phyloP scores from a whole-genome alignment of 2,113 vertebrate genomes.

The Azemiops feae region DNA sequence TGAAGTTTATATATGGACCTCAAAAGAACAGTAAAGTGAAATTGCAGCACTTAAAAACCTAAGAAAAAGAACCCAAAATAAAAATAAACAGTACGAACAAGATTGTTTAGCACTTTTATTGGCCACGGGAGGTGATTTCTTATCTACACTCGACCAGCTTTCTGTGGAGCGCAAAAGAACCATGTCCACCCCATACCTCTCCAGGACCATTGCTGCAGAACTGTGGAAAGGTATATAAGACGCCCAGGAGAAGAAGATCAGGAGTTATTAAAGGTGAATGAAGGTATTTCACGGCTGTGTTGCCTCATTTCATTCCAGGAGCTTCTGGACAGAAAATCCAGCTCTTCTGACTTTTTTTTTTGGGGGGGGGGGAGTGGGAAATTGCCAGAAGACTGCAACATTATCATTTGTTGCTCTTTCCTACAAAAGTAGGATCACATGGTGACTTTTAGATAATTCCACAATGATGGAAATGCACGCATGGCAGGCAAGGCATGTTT shows the following conservation, averaged over 20 bases:
- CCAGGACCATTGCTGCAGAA: not conserved
- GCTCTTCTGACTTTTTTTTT: not conserved
- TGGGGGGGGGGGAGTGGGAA: not conserved
- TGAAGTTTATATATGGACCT: conserved; percentile 29
- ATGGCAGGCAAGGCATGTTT: not conserved
- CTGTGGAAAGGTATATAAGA: not conserved
- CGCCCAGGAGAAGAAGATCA: not conserved
- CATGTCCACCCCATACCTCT: not conserved
- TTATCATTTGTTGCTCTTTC: not conserved
- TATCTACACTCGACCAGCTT: not conserved
- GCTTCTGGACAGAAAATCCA: not conserved
- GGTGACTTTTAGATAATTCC: not conserved
- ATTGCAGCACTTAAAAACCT: conserved; percentile 6
- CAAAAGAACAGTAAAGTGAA: conserved; percentile 6
- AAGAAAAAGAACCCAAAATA: conserved; percentile 26
- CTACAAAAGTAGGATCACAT: not conserved
- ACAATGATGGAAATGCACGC: not conserved
- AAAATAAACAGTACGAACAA: conserved; percentile 31
- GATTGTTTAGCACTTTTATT: conserved; percentile 20
- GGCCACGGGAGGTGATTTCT: not conserved
- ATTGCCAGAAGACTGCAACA: not conserved
- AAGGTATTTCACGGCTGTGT: not conserved
- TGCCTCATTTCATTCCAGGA: not conserved
- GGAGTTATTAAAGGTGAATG: not conserved
- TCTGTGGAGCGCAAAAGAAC: not conserved